A percentile compares a stretch with the other conserved stretches of the same genome.
Conservation (phyloP, 2,113 vertebrate genomes). For the Pteropus alecto region DNA sequence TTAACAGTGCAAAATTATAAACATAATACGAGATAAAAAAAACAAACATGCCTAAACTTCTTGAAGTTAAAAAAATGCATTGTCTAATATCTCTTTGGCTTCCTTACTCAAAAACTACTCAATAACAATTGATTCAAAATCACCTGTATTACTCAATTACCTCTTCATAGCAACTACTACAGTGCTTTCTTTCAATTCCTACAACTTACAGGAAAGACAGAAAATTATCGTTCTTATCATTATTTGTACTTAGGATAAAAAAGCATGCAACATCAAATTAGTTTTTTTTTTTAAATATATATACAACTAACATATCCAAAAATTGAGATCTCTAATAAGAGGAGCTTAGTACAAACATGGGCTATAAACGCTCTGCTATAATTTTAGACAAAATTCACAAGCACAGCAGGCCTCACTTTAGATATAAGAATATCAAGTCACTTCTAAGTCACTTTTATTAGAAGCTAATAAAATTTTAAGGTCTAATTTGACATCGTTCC, state of each 20-base stretch:
- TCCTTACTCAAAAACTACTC: background rate
- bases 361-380: background rate
- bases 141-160: background rate
- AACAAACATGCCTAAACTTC: background rate
- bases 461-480: background rate
- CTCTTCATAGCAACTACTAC: background rate
- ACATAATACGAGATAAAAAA: background rate
- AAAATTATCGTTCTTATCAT: background rate
- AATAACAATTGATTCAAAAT: background rate
- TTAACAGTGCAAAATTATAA: background rate
- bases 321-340: background rate
- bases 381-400: slow-evolving; percentile 13
- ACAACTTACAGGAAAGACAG: background rate
- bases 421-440: background rate
- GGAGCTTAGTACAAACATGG: background rate
- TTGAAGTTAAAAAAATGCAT: background rate
- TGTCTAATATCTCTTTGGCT: background rate
- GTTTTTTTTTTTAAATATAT: background rate
- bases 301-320: background rate
- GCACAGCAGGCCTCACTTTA: background rate
- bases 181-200: background rate
- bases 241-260: background rate
- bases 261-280: background rate
- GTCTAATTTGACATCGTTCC: background rate
- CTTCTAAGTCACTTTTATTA: background rate